Base-by-base conservation (phyloP, 2,797 vertebrate species). In the Bucorvus abyssinicus region DNA sequence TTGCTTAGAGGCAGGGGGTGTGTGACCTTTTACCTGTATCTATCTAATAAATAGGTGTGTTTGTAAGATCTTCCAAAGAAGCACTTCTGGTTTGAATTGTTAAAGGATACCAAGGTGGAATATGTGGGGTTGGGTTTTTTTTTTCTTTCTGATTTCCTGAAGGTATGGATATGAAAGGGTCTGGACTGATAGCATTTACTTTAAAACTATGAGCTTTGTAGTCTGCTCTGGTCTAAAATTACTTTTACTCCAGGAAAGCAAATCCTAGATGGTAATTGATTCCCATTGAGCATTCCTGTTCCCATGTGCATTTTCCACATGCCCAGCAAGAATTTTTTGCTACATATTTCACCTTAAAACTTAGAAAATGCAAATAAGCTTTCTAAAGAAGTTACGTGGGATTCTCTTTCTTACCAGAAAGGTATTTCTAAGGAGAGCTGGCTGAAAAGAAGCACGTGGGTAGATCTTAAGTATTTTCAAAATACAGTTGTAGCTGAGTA, bases 381-480 rank as follows among this genome's bases (percentile, higher is more conserved):
- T 85, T 89, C 61, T 57, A 29, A n/a, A 89, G 30, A 87, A 85
- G 22, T n/a, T 75, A 26, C 0, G 3, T 78, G 60, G 44, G 64
- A 40, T 89, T 80, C 12, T 79, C 23, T 67, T 89, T 64, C 53
- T 77, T 80, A 64, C 21, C 53, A 61, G 53, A 60, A 80, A 71
- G 30, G 42, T 91, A 40, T 70, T 94, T 92, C 63, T 79, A 71
- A 64, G 1, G 4, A 67, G 63, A 91, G 29, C 42, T 83, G 49
- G 6, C 60, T 94, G 59, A 71, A 76, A 76, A 89, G 50, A 84
- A 87, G 34, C 53, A 56, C 0, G 1, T 87, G 59, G 69, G 50
- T 83, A 63, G 45, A 53, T 73, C 42, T 73, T 75, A 81, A 88
- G 60, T 92, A 84, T 84, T 87, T 89, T 90, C 59, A 68, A 89